Percentiles rank a stretch among this genome's conserved stretches.
phyloP scores from a whole-genome alignment of 2,888 invertebrate species.

The Biston stratarius region DNA sequence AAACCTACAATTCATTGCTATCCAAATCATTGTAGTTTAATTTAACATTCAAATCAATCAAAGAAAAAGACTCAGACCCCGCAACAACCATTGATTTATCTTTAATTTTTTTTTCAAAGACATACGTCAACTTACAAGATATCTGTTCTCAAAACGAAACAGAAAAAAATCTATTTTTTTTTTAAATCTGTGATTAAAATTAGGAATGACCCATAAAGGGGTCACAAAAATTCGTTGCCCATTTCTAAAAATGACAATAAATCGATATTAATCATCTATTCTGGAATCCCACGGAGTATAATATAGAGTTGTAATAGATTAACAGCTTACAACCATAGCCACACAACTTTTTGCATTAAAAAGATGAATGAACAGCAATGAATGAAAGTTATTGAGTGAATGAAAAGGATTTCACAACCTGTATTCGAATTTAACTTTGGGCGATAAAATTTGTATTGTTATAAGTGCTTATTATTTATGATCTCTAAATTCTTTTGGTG shows the following conservation, averaged over 20 bases:
- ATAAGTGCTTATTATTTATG: conserved; percentile 77
- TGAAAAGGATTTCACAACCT: conserved; percentile 68
- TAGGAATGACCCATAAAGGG: conserved; percentile 3
- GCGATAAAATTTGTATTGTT: conserved; percentile 83
- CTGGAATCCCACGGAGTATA: conserved; percentile 74
- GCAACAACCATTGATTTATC: no score
- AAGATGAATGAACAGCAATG: conserved; percentile 52
- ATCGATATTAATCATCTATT: conserved; percentile 65
- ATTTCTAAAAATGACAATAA: conserved; percentile 56
- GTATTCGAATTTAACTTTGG: conserved; percentile 61
- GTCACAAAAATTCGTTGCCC: conserved; percentile 29
- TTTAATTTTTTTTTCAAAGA: no score
- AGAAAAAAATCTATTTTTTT: no score
- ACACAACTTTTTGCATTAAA: conserved; percentile 62
- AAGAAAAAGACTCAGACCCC: no score
- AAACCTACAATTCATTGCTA: no score
- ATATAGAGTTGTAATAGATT: conserved; percentile 67
- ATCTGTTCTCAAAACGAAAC: no score
- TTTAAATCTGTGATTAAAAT: no score
- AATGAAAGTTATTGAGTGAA: conserved; percentile 63
- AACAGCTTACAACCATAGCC: conserved; percentile 16
- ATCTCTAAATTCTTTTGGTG: conserved; percentile 55
- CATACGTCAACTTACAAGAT: no score
- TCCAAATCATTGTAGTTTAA: no score
- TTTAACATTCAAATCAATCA: no score